Conservation (phyloP, 2,113 vertebrate genomes). For the Salminus brasiliensis region DNA sequence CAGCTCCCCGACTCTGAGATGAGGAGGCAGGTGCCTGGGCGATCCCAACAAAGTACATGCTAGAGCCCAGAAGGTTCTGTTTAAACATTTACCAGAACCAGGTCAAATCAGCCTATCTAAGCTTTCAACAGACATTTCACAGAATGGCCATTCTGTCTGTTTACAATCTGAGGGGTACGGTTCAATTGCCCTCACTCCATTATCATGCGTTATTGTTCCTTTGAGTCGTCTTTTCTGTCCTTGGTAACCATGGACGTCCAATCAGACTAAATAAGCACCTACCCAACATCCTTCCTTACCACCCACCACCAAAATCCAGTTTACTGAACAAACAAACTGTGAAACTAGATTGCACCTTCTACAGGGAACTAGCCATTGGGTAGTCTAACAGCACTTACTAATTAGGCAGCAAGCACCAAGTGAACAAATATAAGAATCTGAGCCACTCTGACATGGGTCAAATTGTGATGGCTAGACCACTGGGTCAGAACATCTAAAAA, state of each 20-base stretch:
- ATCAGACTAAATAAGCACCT: conserved; percentile 12
- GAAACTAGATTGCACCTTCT: conserved; percentile 37
- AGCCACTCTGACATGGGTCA: no score
- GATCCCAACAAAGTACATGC: conserved; percentile 8
- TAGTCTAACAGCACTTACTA: not conserved
- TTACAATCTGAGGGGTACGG: conserved; percentile 7
- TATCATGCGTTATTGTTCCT: conserved; percentile 23
- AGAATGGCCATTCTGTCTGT: conserved; percentile 41
- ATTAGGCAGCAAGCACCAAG: no score
- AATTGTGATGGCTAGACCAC: no score
- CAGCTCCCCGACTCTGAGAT: no score
- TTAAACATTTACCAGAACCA: conserved; percentile 54
- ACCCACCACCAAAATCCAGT: conserved; percentile 24
- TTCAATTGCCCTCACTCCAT: conserved; percentile 22
- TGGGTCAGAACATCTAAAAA: no score
- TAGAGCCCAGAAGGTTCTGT: conserved; percentile 18
- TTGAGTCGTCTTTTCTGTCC: conserved; percentile 27
- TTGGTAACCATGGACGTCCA: conserved; percentile 24
- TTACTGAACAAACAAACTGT: conserved; percentile 52
- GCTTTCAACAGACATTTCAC: conserved; percentile 31
- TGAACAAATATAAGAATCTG: no score
- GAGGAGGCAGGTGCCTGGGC: not conserved
- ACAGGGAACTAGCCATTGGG: conserved; percentile 13
- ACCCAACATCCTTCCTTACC: conserved; percentile 1
- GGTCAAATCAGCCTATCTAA: conserved; percentile 43